phyloP scores from a whole-genome alignment of 2,888 invertebrate species.

The Chaitophorus viminalis region DNA sequence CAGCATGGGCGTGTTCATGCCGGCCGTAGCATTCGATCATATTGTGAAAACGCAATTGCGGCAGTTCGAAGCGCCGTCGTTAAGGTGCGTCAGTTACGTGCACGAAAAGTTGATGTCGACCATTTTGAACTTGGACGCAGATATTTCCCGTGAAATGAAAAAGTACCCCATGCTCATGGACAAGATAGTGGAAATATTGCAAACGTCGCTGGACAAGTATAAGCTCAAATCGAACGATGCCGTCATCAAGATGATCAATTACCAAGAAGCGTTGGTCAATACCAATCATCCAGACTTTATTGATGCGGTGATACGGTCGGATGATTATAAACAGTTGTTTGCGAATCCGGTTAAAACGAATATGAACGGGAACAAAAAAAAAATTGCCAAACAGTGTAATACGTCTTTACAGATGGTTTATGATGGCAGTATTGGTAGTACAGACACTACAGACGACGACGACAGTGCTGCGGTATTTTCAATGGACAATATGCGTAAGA shows the following conservation, averaged over 20 bases:
- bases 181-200: not conserved
- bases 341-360: too few relatives aligned
- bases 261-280: slow-evolving; percentile 12
- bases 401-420: too few relatives aligned
- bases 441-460: too few relatives aligned
- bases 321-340: slow-evolving; percentile 5
- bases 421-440: too few relatives aligned
- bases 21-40: slow-evolving; percentile 20
- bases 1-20: slow-evolving; percentile 33
- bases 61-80: not conserved
- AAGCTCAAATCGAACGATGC: slow-evolving; percentile 4
- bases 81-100: not conserved
- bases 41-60: slow-evolving; percentile 31
- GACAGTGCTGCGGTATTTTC: not conserved
- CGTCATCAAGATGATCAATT: slow-evolving; percentile 10
- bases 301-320: not conserved
- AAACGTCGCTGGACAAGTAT: not conserved
- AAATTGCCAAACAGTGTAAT: too few relatives aligned
- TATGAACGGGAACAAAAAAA: not conserved
- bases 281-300: slow-evolving; percentile 41
- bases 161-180: slow-evolving; percentile 21
- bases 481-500: not conserved
- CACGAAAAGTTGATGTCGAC: not conserved
- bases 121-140: not conserved
- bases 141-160: not conserved